These are phyloP conservation scores for Aethina tumida DNA, from an alignment of 1,140 invertebrate species.

Conservation along the genomic window DNA sequence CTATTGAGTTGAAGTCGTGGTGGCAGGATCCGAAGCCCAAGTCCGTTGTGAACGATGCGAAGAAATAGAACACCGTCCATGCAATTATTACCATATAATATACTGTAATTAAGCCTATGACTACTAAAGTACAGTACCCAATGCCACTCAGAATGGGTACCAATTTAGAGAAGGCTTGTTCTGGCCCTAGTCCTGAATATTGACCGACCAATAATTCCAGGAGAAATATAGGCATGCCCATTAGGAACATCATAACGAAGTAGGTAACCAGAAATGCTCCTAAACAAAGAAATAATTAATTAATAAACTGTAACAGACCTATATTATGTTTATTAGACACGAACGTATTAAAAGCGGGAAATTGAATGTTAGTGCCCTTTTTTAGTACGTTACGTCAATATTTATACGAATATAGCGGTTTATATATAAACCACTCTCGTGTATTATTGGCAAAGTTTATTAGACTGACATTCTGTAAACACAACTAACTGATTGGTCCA, in stretches of 20 bases:
- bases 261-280: slow-evolving; percentile 75
- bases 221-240: slow-evolving; percentile 71
- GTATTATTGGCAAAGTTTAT: too few species aligned
- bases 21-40: slow-evolving; percentile 63
- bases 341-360: too few species aligned
- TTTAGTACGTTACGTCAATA: too few species aligned
- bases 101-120: slow-evolving; percentile 67
- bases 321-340: too few species aligned
- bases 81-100: slow-evolving; percentile 79
- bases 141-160: slow-evolving; percentile 53
- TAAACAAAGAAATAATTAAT: slow-evolving; percentile 42
- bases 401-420: too few species aligned
- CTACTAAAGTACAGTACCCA: slow-evolving; percentile 59
- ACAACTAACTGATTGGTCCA: too few species aligned
- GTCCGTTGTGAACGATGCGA: slow-evolving; percentile 54
- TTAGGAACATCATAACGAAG: slow-evolving; percentile 62
- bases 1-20: slow-evolving; percentile 56
- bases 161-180: slow-evolving; percentile 47
- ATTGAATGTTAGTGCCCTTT: too few species aligned
- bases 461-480: too few species aligned
- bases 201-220: slow-evolving; percentile 56
- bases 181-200: slow-evolving; percentile 48
- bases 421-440: too few species aligned
- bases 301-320: slow-evolving; percentile 15
- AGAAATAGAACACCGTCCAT: slow-evolving; percentile 69